These are phyloP conservation scores for Coenobita brevimanus DNA, from an alignment of 1,140 invertebrate species.

Conservation along the genomic window DNA sequence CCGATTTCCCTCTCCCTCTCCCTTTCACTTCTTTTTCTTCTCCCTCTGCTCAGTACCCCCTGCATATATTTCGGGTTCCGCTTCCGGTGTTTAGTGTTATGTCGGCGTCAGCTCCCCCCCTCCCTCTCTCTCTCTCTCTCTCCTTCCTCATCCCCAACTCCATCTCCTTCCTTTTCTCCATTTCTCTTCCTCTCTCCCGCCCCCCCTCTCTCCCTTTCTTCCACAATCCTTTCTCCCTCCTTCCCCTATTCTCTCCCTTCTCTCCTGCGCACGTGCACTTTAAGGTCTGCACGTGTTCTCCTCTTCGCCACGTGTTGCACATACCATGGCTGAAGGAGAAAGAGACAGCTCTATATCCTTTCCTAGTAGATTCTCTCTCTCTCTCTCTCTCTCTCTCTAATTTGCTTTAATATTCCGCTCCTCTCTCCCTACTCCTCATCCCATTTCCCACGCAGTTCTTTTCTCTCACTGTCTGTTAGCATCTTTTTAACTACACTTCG, in stretches of 20 bases:
- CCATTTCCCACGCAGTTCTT: too few relatives aligned
- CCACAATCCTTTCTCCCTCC: neutral
- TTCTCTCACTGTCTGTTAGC: too few relatives aligned
- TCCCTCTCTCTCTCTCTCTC: neutral
- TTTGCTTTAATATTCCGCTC: too few relatives aligned
- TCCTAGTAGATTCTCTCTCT: too few relatives aligned
- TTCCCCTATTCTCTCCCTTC: too few relatives aligned
- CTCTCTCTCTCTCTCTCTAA: too few relatives aligned
- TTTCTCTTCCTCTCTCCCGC: neutral
- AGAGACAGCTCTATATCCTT: too few relatives aligned
- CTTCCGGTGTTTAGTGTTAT: conserved; percentile 7
- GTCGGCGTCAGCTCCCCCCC: neutral
- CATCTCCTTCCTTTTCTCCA: neutral
- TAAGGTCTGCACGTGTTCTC: conserved; percentile 13
- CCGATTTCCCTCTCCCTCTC: neutral
- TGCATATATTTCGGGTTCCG: neutral
- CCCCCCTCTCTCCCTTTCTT: neutral
- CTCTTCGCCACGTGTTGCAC: neutral
- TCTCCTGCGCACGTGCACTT: conserved; percentile 13
- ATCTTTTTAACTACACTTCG: too few relatives aligned
- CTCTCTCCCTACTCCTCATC: too few relatives aligned
- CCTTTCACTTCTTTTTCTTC: neutral
- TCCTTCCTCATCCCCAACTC: neutral
- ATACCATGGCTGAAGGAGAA: conserved; percentile 24
- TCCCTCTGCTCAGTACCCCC: neutral